Evolutionary conservation across 2,113 vertebrate genomes (phyloP).

Genomic region (Henicopernis longicauda): DNA sequence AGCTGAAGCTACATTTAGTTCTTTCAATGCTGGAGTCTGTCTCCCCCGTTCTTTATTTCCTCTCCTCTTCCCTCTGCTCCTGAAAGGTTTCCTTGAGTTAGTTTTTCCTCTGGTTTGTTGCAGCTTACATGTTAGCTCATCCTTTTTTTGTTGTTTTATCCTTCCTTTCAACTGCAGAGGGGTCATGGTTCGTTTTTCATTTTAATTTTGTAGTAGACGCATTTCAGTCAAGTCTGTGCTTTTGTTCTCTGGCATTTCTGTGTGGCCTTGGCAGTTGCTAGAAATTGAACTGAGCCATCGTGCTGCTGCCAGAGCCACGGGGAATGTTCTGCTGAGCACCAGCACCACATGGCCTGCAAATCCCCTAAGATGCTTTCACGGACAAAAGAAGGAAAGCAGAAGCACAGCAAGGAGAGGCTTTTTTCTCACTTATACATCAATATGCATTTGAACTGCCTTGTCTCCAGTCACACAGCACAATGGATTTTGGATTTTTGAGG

Average conservation of each 20-base stretch:
- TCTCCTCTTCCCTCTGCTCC: neutral
- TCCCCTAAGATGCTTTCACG: neutral
- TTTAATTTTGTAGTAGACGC: neutral
- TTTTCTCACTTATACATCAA: neutral
- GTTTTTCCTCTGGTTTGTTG: neutral
- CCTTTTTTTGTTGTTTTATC: neutral
- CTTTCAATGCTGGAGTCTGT: neutral
- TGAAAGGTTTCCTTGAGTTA: neutral
- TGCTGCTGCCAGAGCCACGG: neutral
- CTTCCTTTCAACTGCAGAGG: neutral
- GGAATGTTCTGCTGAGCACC: neutral
- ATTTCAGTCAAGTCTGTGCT: conserved; percentile 7
- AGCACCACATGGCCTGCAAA: neutral
- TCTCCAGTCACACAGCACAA: neutral
- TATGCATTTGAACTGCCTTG: neutral
- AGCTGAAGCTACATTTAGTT: neutral
- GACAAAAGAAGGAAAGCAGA: neutral
- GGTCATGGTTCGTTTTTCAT: neutral
- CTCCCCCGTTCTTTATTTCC: neutral
- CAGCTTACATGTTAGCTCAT: neutral
- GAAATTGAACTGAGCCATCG: neutral
- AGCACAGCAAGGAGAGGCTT: neutral
- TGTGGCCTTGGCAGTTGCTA: neutral
- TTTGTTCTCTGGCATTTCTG: neutral
- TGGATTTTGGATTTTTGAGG: neutral